Conservation (phyloP, 2,888 invertebrate genomes). For the Chymomyza fuscimana region DNA sequence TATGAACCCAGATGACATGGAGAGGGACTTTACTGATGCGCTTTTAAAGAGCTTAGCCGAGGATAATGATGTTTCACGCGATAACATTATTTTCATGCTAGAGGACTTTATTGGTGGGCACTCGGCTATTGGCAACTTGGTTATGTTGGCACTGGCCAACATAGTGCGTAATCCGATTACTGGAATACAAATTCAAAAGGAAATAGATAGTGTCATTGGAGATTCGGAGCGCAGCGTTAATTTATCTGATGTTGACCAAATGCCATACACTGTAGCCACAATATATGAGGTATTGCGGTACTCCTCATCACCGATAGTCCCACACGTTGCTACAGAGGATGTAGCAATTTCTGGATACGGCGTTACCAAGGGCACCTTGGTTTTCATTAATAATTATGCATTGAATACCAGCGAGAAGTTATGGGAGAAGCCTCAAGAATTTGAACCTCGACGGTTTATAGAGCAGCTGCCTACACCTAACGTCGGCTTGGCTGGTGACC, state of each 20-base stretch:
- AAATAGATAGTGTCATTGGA: conserved; percentile 84
- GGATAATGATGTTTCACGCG: conserved; percentile 83
- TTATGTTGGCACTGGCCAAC: conserved; percentile 87
- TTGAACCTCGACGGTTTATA: conserved; percentile 87
- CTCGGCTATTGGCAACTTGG: conserved; percentile 90
- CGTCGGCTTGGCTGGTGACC: neutral
- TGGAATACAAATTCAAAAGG: conserved; percentile 84
- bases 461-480: conserved; percentile 70
- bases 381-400: conserved; percentile 90
- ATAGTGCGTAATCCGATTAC: conserved; percentile 85
- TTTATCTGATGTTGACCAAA: conserved; percentile 83
- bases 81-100: conserved; percentile 89
- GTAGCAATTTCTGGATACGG: conserved; percentile 85
- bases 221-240: conserved; percentile 81
- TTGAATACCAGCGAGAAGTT: conserved; percentile 86
- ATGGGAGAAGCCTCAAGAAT: conserved; percentile 86
- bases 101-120: conserved; percentile 94
- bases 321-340: conserved; percentile 88
- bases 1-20: conserved; percentile 82
- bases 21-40: conserved; percentile 89
- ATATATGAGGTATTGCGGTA: conserved; percentile 88
- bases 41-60: conserved; percentile 85
- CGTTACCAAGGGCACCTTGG: conserved; percentile 87
- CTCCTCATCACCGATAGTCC: conserved; percentile 92
- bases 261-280: conserved; percentile 90